Conservation (phyloP, 2,888 invertebrate species). For the Hermaeophaga mercurialis region DNA sequence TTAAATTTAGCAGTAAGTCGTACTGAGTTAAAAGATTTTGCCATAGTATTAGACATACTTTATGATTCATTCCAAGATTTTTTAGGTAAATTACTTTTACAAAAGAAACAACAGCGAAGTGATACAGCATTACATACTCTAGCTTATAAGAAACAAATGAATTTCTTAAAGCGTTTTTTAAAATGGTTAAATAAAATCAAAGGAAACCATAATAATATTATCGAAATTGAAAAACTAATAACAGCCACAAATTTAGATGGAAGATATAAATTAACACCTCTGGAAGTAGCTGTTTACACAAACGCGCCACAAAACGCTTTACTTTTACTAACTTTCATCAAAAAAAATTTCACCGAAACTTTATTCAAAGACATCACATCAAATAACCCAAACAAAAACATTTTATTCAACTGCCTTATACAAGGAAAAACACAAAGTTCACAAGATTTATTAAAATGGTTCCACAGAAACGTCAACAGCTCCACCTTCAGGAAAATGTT, state of each 20-base stretch:
- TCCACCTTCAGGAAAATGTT: neutral
- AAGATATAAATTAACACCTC: neutral
- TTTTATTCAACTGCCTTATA: conserved; percentile 3
- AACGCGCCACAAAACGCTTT: neutral
- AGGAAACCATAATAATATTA: neutral
- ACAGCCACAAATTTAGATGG: conserved; percentile 1
- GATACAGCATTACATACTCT: neutral
- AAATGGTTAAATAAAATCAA: conserved; percentile 2
- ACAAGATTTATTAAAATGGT: conserved; percentile 5
- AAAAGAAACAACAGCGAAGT: neutral
- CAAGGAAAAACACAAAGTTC: conserved; percentile 1
- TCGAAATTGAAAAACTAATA: neutral
- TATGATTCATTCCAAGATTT: neutral
- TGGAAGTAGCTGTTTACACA: conserved; percentile 2
- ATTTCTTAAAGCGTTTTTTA: neutral
- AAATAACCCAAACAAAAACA: neutral
- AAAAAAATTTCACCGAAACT: neutral
- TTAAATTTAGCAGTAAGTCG: neutral
- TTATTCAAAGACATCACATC: conserved; percentile 2
- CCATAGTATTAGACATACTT: neutral
- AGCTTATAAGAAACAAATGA: neutral
- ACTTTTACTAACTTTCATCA: neutral
- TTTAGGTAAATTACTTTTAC: neutral
- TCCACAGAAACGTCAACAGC: neutral
- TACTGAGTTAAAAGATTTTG: neutral